phyloP scores from a whole-genome alignment of 64 coral and sea anemone species.

The Orbicella faveolata region DNA sequence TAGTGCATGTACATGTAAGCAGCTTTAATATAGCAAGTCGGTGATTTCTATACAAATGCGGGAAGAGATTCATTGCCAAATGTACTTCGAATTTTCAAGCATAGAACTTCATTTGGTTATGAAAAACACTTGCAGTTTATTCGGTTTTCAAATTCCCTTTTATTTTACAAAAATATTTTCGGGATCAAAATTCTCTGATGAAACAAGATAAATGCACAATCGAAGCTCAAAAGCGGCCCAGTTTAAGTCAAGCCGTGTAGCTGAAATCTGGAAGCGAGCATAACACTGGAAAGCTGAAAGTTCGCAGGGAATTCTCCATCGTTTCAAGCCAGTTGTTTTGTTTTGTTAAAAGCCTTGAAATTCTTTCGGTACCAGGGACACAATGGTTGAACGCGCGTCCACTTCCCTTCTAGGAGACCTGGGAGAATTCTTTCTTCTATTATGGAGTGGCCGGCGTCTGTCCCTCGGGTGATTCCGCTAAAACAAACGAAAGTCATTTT shows the following conservation, averaged over 20 bases:
- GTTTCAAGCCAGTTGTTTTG: background rate
- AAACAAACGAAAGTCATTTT: background rate
- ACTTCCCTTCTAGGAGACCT: conserved; percentile 9
- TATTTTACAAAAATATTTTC: background rate
- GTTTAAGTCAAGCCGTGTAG: background rate
- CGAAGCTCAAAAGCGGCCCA: background rate
- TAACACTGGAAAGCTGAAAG: conserved; percentile 24
- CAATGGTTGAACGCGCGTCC: conserved; percentile 44
- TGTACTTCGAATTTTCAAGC: background rate
- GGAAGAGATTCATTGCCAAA: background rate
- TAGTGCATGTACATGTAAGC: no score
- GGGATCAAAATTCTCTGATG: background rate
- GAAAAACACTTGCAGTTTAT: background rate
- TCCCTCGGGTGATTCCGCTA: background rate
- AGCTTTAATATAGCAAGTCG: no score
- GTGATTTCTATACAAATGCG: no score
- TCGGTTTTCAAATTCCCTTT: background rate
- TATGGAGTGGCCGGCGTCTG: background rate
- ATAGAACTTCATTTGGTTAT: background rate
- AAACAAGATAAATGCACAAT: background rate
- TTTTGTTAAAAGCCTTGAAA: conserved; percentile 21
- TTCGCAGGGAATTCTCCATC: background rate
- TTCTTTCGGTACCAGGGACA: conserved; percentile 26
- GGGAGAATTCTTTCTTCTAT: conserved; percentile 10
- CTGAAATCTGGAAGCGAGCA: background rate